These are phyloP conservation scores for Thinocorus orbignyianus DNA, from an alignment of 2,113 vertebrate species.

Conservation along the genomic window DNA sequence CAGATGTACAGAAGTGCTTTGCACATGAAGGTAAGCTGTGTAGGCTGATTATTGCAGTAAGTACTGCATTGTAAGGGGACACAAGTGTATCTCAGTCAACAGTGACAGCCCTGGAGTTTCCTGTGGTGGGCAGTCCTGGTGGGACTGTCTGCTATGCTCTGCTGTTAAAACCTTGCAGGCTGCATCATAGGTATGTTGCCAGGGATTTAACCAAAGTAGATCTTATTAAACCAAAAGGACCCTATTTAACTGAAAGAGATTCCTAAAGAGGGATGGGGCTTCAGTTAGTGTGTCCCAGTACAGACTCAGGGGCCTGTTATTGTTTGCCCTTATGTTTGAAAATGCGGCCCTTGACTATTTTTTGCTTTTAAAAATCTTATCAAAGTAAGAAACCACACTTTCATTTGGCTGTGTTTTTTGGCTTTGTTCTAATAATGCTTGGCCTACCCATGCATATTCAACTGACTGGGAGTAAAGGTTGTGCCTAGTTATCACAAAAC, in stretches of 20 bases:
- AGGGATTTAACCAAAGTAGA: not conserved
- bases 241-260: not conserved
- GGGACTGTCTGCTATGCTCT: not conserved
- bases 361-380: not conserved
- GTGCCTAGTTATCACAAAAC: not conserved
- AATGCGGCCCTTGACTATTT: not conserved
- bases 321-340: not conserved
- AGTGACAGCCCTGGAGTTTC: not conserved
- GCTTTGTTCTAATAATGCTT: not conserved
- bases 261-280: not conserved
- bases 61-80: not conserved
- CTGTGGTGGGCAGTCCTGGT: not conserved
- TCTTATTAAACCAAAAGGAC: not conserved
- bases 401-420: not conserved
- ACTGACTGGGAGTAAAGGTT: not conserved
- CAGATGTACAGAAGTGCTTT: fast-evolving
- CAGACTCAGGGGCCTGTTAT: not conserved
- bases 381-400: not conserved
- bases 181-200: not conserved
- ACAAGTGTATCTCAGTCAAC: not conserved
- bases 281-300: not conserved
- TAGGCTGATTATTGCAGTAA: not conserved
- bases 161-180: not conserved
- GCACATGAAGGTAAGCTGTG: not conserved
- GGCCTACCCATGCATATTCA: not conserved